phyloP scores from a whole-genome alignment of 2,888 invertebrate genomes.

The Drosophila nigricruria region DNA sequence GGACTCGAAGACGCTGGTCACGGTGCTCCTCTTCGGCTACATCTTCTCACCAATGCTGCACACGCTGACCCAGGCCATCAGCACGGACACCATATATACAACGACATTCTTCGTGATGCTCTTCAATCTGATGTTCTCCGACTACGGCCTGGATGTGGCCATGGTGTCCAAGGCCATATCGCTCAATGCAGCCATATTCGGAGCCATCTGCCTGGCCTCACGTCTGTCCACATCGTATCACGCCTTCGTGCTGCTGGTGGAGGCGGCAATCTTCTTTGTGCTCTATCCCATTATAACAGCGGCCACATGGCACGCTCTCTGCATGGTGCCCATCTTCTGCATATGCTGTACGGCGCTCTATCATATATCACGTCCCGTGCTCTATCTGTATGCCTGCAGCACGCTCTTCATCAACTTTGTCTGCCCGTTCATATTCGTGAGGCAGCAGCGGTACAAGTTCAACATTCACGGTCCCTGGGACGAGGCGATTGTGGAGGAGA shows the following conservation, averaged over 20 bases:
- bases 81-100: conserved; percentile 98
- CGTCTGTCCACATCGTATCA: conserved; percentile 93
- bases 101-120: conserved; percentile 95
- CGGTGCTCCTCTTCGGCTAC: conserved; percentile 94
- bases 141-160: conserved; percentile 94
- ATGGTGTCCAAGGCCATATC: conserved; percentile 96
- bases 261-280: conserved; percentile 95
- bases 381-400: conserved; percentile 88
- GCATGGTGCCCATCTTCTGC: conserved; percentile 86
- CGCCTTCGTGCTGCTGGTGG: conserved; percentile 95
- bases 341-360: conserved; percentile 87
- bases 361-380: conserved; percentile 87
- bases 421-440: conserved; percentile 91
- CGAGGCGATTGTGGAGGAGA: conserved; percentile 92
- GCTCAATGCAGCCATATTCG: conserved; percentile 97
- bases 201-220: conserved; percentile 97
- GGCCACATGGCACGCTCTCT: conserved; percentile 87
- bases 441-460: conserved; percentile 92
- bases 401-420: conserved; percentile 89
- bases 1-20: conserved; percentile 91
- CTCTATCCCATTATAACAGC: conserved; percentile 93
- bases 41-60: conserved; percentile 96
- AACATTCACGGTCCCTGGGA: conserved; percentile 99
- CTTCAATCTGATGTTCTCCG: conserved; percentile 95
- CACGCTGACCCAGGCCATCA: conserved; percentile 97